Evolutionary conservation across 2,113 vertebrate genomes (phyloP).

Genomic region (Pongo abelii): DNA sequence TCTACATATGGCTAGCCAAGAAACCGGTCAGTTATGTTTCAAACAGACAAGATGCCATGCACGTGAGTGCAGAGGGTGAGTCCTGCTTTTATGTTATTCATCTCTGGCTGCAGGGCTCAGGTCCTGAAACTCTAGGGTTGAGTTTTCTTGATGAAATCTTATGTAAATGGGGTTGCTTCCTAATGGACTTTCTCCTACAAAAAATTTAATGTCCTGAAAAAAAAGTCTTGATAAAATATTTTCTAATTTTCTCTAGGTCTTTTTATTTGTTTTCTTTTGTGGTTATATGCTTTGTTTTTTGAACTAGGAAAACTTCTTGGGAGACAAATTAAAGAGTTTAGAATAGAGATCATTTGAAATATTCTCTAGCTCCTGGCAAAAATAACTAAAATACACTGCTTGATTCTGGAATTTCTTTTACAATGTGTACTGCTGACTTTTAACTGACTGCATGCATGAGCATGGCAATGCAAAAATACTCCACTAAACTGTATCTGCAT

Average conservation of each 20-base stretch:
- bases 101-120: neutral
- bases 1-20: neutral
- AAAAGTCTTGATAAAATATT: neutral
- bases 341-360: neutral
- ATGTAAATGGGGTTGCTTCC: neutral
- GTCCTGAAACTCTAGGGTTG: neutral
- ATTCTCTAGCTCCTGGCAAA: neutral
- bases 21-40: neutral
- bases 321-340: neutral
- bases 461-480: neutral
- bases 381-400: neutral
- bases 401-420: neutral
- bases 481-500: neutral
- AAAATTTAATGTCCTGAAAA: neutral
- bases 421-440: neutral
- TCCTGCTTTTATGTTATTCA: neutral
- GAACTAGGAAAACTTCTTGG: neutral
- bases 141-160: neutral
- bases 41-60: neutral
- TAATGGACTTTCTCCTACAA: neutral
- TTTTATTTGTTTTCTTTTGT: neutral
- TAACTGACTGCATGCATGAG: neutral
- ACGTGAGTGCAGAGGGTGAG: neutral
- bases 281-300: neutral
- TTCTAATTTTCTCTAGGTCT: neutral